Evolutionary conservation across 2,113 vertebrate genomes (phyloP).

Genomic region (Brienomyrus longianalis): DNA sequence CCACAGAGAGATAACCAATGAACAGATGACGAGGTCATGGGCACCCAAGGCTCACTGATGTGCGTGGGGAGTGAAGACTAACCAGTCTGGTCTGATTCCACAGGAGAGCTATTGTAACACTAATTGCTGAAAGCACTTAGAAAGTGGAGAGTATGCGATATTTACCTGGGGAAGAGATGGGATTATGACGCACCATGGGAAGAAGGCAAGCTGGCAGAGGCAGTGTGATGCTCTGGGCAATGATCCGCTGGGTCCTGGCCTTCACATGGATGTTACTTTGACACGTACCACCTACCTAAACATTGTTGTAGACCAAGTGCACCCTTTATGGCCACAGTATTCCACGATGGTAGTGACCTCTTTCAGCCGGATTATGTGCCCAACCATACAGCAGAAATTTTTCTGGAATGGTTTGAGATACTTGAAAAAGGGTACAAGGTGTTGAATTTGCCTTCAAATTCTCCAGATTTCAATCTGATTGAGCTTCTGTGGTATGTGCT

Average conservation of each 20-base stretch:
- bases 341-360: background rate
- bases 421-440: background rate
- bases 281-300: background rate
- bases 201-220: background rate
- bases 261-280: background rate
- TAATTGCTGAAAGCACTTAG: background rate
- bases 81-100: background rate
- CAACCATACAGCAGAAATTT: background rate
- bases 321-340: background rate
- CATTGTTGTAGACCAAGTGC: background rate
- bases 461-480: background rate
- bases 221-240: background rate
- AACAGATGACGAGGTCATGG: background rate
- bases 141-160: background rate
- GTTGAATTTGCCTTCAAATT: background rate
- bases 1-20: background rate
- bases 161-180: background rate
- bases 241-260: background rate
- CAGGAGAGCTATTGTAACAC: background rate
- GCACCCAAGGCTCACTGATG: background rate
- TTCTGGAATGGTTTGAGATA: background rate
- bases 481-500: background rate
- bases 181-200: background rate
- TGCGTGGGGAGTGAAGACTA: background rate
- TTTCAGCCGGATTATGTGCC: background rate